A percentile compares a stretch with the other conserved stretches of the same genome.
phyloP scores from a whole-genome alignment of 2,797 vertebrate genomes.

The Phataginus tricuspis region DNA sequence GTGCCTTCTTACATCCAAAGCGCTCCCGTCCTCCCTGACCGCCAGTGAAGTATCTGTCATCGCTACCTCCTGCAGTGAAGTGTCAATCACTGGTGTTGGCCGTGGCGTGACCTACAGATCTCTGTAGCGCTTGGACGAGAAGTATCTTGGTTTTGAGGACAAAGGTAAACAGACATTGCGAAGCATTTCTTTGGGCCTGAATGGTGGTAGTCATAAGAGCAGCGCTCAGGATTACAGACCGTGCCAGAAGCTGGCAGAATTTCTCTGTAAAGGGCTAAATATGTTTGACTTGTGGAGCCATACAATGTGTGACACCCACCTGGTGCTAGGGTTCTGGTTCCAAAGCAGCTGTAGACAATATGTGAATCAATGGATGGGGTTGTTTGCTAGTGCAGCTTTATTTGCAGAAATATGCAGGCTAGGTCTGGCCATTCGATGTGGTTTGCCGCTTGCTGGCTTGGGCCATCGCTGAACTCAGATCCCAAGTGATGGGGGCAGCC shows the following conservation, averaged over 20 bases:
- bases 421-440: not conserved
- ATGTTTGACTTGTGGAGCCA: not conserved
- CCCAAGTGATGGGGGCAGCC: not conserved
- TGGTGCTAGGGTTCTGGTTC: not conserved
- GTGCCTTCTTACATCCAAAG: not conserved
- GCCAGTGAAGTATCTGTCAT: not conserved
- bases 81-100: not conserved
- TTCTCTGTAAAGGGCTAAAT: not conserved
- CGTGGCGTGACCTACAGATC: not conserved
- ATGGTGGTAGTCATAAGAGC: not conserved
- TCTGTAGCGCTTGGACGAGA: not conserved
- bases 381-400: not conserved
- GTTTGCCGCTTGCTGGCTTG: too few relatives aligned
- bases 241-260: not conserved
- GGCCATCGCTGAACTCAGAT: not conserved
- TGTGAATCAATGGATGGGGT: not conserved
- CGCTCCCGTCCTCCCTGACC: not conserved
- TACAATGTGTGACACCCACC: not conserved
- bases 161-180: not conserved
- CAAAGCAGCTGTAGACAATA: not conserved
- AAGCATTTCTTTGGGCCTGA: not conserved
- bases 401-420: not conserved
- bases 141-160: not conserved
- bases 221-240: not conserved
- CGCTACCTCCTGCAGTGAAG: not conserved